These are phyloP conservation scores for Melanitta fusca DNA, from an alignment of 2,797 vertebrate species.

Conservation along the genomic window DNA sequence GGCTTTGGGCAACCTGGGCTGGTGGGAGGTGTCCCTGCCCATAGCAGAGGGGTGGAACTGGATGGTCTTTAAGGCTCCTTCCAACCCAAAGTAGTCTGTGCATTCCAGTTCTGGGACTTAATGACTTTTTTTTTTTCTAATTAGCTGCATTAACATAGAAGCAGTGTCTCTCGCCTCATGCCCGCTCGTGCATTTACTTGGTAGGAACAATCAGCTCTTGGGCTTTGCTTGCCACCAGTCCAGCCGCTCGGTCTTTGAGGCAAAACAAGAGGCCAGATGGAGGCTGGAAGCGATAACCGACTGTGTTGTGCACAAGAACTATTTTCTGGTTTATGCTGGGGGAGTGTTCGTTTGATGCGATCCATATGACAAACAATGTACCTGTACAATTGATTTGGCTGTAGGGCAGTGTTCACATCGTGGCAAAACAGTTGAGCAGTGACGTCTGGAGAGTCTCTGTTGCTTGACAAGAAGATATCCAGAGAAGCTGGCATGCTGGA, in stretches of 20 bases:
- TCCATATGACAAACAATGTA: background rate
- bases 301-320: background rate
- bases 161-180: background rate
- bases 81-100: too few relatives aligned
- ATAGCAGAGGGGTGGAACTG: too few relatives aligned
- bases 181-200: background rate
- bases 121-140: background rate
- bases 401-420: background rate
- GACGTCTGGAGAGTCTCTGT: rapidly evolving
- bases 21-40: too few relatives aligned
- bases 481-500: rapidly evolving
- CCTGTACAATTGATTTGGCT: rapidly evolving
- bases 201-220: background rate
- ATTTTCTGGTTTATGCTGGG: constrained; percentile 22
- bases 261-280: constrained; percentile 1
- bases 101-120: background rate
- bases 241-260: constrained; percentile 34
- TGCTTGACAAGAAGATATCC: background rate
- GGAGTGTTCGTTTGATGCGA: background rate
- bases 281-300: constrained; percentile 14
- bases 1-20: too few relatives aligned
- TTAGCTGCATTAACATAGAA: background rate
- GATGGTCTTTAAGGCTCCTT: too few relatives aligned
- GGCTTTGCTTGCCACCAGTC: background rate
- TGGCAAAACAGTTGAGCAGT: background rate